Conservation (phyloP, 2,797 vertebrate genomes). For the Taeniopygia guttata region DNA sequence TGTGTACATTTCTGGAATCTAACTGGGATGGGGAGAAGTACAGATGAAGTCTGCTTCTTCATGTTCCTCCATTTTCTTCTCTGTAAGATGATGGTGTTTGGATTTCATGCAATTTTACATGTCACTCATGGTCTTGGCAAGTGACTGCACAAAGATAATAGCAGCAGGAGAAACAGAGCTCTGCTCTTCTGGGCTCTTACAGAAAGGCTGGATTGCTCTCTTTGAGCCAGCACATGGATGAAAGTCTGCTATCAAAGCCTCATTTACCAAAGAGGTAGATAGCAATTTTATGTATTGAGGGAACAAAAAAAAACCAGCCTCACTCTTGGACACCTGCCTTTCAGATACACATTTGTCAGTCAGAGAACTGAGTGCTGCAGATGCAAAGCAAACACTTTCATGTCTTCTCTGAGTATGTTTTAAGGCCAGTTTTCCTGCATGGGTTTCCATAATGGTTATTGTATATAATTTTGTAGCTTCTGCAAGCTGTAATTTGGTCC, state of each 20-base stretch:
- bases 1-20: background rate
- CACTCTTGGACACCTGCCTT: conserved; percentile 41
- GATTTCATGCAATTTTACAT: background rate
- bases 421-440: background rate
- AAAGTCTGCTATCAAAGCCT: background rate
- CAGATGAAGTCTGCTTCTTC: background rate
- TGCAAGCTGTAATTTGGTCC: background rate
- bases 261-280: background rate
- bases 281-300: conserved; percentile 5
- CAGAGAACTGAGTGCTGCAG: background rate
- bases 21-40: background rate
- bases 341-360: background rate
- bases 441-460: background rate
- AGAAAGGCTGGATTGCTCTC: background rate
- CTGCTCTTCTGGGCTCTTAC: background rate
- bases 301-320: background rate
- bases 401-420: background rate
- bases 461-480: conserved; percentile 17
- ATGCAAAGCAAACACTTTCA: background rate
- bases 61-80: background rate
- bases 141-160: background rate
- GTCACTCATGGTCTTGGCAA: background rate
- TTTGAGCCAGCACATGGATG: background rate
- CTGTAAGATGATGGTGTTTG: background rate
- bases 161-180: background rate